Percentiles rank a stretch among this genome's conserved stretches.
Conservation (phyloP, 2,113 vertebrate genomes). For the Cyprinodon variegatus region DNA sequence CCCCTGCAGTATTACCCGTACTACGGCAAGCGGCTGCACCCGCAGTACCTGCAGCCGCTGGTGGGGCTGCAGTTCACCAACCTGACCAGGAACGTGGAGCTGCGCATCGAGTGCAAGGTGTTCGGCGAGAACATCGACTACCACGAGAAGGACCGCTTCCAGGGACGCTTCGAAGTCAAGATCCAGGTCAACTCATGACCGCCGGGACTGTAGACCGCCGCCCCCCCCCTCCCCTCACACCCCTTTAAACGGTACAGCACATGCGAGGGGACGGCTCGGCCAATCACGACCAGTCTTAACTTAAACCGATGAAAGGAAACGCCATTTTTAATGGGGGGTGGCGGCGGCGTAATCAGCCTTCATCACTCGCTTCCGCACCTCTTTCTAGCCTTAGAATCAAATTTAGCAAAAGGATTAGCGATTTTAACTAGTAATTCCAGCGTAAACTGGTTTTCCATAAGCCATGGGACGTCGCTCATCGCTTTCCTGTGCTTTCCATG, state of each 20-base stretch:
- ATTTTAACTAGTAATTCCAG: constrained; percentile 94
- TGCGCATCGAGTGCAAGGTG: constrained; percentile 94
- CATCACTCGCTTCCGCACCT: constrained; percentile 90
- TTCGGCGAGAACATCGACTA: constrained; percentile 91
- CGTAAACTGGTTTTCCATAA: constrained; percentile 91
- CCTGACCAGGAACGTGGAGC: constrained; percentile 82
- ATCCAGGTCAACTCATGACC: constrained; percentile 76
- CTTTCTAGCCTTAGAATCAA: constrained; percentile 92
- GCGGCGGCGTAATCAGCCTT: constrained; percentile 81
- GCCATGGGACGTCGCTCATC: constrained; percentile 88
- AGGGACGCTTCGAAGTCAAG: constrained; percentile 97
- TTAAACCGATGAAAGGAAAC: constrained; percentile 43
- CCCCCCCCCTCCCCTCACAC: constrained; percentile 3
- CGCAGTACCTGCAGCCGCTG: constrained; percentile 91
- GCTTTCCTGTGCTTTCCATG: constrained; percentile 79
- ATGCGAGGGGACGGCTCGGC: constrained; percentile 26
- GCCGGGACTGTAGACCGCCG: constrained; percentile 50
- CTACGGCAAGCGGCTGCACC: constrained; percentile 93
- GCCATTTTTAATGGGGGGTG: constrained; percentile 31
- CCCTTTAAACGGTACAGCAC: constrained; percentile 34
- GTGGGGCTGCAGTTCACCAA: constrained; percentile 94
- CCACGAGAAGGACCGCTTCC: constrained; percentile 96
- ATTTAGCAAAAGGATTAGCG: constrained; percentile 89
- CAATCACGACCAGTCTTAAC: constrained; percentile 58
- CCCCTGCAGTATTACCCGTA: constrained; percentile 97